Evolutionary conservation across 2,113 vertebrate genomes (phyloP).

Genomic region (Conger conger): DNA sequence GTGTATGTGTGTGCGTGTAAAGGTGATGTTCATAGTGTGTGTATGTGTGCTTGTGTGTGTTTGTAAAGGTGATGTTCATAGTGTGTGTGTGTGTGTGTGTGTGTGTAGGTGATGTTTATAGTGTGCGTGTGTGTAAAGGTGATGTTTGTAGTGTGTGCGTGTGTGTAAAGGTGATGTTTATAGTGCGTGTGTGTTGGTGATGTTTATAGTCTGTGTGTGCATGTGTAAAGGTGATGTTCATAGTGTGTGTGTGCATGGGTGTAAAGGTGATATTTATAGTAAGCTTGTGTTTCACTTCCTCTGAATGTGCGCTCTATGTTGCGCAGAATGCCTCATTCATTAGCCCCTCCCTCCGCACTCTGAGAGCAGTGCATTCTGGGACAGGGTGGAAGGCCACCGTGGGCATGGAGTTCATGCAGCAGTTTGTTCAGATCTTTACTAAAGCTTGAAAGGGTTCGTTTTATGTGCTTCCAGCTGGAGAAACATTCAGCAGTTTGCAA

Average conservation of each 20-base stretch:
- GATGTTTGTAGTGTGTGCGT: no score
- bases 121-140: no score
- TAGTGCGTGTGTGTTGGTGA: no score
- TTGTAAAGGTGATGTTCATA: no score
- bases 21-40: no score
- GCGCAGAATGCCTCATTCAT: constrained; percentile 20
- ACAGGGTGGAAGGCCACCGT: not conserved
- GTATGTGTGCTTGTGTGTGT: no score
- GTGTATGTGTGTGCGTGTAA: no score
- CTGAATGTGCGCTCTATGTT: constrained; percentile 42
- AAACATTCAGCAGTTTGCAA: not conserved
- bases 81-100: no score
- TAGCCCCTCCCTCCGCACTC: constrained; percentile 1
- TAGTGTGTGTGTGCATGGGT: constrained; percentile 18
- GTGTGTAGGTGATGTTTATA: no score
- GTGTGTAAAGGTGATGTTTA: no score
- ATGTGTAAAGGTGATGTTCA: no score
- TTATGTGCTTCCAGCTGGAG: not conserved
- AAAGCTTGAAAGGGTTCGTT: not conserved
- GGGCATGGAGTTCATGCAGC: not conserved
- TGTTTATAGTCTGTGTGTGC: no score
- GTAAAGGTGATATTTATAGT: constrained; percentile 28
- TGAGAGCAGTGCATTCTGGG: constrained; percentile 16
- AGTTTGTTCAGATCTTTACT: not conserved
- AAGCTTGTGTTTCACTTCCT: constrained; percentile 24